A percentile compares a stretch with the other conserved stretches of the same genome.
phyloP scores from a whole-genome alignment of 2,888 invertebrate species.

The Brenthis hecate region DNA sequence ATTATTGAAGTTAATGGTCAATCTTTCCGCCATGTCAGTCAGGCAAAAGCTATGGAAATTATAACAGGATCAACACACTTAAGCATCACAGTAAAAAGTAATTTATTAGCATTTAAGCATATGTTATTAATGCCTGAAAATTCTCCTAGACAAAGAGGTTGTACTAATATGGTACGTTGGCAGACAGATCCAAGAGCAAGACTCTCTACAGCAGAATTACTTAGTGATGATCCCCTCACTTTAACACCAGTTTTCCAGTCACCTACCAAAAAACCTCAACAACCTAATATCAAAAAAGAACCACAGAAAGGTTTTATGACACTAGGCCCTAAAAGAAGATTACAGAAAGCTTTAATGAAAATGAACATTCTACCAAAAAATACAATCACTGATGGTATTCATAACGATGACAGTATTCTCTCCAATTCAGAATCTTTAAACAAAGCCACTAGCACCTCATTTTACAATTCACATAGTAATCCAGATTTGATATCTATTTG shows the following conservation, averaged over 20 bases:
- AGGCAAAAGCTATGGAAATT: slow-evolving; percentile 95
- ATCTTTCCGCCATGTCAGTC: slow-evolving; percentile 96
- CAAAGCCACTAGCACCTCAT: slow-evolving; percentile 74
- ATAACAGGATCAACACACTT: slow-evolving; percentile 96
- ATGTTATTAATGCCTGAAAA: slow-evolving; percentile 88
- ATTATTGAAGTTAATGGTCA: slow-evolving; percentile 99
- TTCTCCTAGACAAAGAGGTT: slow-evolving; percentile 88
- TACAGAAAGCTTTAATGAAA: slow-evolving; percentile 93
- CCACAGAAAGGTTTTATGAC: slow-evolving; percentile 94
- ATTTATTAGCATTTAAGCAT: slow-evolving; percentile 92
- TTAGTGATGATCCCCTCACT: slow-evolving; percentile 75
- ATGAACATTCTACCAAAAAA: slow-evolving; percentile 95
- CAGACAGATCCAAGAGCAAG: slow-evolving; percentile 87
- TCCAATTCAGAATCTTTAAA: slow-evolving; percentile 82
- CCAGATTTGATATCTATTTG: slow-evolving; percentile 92
- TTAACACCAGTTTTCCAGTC: slow-evolving; percentile 78
- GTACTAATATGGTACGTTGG: slow-evolving; percentile 86
- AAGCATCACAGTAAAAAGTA: slow-evolving; percentile 97
- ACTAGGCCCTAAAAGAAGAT: slow-evolving; percentile 90
- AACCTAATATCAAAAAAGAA: slow-evolving; percentile 83
- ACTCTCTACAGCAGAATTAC: slow-evolving; percentile 89
- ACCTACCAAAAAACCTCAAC: slow-evolving; percentile 81
- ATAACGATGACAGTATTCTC: slow-evolving; percentile 85
- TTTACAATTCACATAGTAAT: slow-evolving; percentile 94
- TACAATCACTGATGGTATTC: slow-evolving; percentile 86